Base-by-base conservation (phyloP, 2,888 invertebrate genomes). In the Podabrus alpinus region DNA sequence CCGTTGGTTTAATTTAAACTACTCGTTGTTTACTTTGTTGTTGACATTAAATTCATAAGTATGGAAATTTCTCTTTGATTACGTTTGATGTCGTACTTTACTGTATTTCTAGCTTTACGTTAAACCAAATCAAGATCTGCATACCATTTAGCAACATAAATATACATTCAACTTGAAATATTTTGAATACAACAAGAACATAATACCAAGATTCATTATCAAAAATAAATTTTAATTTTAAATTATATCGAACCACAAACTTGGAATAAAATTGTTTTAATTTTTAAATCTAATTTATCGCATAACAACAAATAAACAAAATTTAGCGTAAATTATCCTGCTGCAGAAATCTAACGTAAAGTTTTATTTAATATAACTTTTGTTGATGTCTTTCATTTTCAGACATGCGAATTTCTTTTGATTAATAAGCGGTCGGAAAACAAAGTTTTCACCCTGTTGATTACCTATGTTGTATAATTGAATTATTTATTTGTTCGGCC, bases 61-160 rank as follows among this genome's bases (percentile, higher is more conserved):
- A 64, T 64, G 62, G 62, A 64, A 64, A 64, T 64, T 64, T 64
- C 19, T 64, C n/a, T 16, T 64, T 17, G 62, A 64, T 64, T 64
- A 64, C 62, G 62, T 64, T 64, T 64, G 62, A 64, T 64, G 62
- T 64, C 19, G 62, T 64, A 64, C 62, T 21, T 21, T 21, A 17
- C 62, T 64, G 19, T 64, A 64, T 64, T 19, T 64, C 62, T 64
- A 64, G 62, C 62, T 64, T 64, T 21, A 64, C 21, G 62, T 64
- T 64, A 64, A 70, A 70, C 70, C 17, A 59, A 70, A 70, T 70
- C 70, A 64, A 21, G 64, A 70, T 70, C 61, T 62, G 70, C 70
- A 64, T 70, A 70, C 70, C 71, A 71, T 71, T 66, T 66, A 71
- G 67, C 24, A 24, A 71, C 71, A 71, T 71, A 66, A 71, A 71